These are phyloP conservation scores for Zaprionus davidi DNA, from an alignment of 1,140 invertebrate species.

Conservation along the genomic window DNA sequence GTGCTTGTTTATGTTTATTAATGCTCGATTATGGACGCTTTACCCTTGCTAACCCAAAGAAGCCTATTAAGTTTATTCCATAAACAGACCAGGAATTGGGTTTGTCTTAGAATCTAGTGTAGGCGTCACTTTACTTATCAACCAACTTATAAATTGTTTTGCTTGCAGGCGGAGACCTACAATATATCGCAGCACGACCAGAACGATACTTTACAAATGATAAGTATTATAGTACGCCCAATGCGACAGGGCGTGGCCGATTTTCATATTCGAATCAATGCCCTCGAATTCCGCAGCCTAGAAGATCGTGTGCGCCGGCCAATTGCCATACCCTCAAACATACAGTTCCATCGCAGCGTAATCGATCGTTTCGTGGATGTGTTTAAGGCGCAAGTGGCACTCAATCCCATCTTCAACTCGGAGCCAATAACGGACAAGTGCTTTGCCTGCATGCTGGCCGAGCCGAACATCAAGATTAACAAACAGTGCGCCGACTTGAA, in stretches of 20 bases:
- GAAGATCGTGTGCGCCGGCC: slow-evolving; percentile 90
- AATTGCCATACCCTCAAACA: slow-evolving; percentile 90
- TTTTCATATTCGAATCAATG: slow-evolving; percentile 91
- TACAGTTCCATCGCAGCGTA: slow-evolving; percentile 91
- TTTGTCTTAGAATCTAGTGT: neutral
- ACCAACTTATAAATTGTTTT: neutral
- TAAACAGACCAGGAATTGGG: neutral
- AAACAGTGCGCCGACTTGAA: slow-evolving; percentile 88
- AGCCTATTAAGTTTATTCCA: neutral
- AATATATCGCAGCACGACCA: slow-evolving; percentile 87
- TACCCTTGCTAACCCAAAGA: no score
- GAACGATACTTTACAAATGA: slow-evolving; percentile 89
- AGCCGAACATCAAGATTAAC: slow-evolving; percentile 92
- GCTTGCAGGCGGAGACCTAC: slow-evolving; percentile 89
- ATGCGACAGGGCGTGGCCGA: slow-evolving; percentile 85
- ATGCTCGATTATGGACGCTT: neutral
- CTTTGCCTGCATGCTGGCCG: slow-evolving; percentile 93
- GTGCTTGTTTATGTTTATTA: neutral
- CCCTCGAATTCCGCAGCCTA: slow-evolving; percentile 91
- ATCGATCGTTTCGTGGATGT: slow-evolving; percentile 93
- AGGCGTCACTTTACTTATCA: neutral
- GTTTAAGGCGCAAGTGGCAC: slow-evolving; percentile 90
- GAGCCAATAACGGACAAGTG: slow-evolving; percentile 91
- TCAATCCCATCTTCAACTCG: slow-evolving; percentile 89
- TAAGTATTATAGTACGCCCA: slow-evolving; percentile 91